A percentile compares a stretch with the other conserved stretches of the same genome.
Conservation (phyloP, 2,888 invertebrate species). For the Helobdella robusta region DNA sequence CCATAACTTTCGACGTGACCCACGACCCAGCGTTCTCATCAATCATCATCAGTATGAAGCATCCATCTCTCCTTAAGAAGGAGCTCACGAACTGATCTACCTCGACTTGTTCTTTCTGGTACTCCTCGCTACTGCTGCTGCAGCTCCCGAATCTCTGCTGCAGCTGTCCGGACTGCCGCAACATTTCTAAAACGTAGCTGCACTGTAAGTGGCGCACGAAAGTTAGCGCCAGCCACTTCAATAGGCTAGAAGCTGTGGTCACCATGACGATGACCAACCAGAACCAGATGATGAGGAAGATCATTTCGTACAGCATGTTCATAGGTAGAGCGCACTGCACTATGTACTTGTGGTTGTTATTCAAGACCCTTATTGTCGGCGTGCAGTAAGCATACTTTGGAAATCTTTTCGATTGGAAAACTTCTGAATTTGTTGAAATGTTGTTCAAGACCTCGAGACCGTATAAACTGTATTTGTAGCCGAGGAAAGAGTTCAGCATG, state of each 20-base stretch:
- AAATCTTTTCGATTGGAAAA: constrained; percentile 32
- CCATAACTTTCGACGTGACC: constrained; percentile 29
- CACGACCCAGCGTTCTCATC: constrained; percentile 32
- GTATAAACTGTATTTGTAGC: constrained; percentile 40
- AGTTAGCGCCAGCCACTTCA: constrained; percentile 25
- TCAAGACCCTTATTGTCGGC: constrained; percentile 32
- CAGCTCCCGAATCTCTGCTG: constrained; percentile 23
- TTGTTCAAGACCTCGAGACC: constrained; percentile 33
- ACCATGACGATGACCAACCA: constrained; percentile 32
- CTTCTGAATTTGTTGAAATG: constrained; percentile 28
- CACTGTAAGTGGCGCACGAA: constrained; percentile 42
- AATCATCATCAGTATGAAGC: constrained; percentile 32
- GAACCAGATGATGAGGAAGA: constrained; percentile 33
- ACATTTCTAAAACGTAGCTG: constrained; percentile 49
- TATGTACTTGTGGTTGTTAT: constrained; percentile 31
- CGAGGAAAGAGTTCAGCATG: constrained; percentile 51
- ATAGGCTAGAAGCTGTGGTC: constrained; percentile 27
- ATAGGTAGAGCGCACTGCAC: constrained; percentile 36
- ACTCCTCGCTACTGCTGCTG: background rate
- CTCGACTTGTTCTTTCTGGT: background rate
- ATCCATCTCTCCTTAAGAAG: constrained; percentile 31
- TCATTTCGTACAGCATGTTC: constrained; percentile 33
- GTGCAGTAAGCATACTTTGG: constrained; percentile 36
- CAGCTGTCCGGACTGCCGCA: constrained; percentile 46
- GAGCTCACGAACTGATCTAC: constrained; percentile 29